A percentile compares a stretch with the other conserved stretches of the same genome.
Evolutionary conservation across 2,113 vertebrate genomes (phyloP).

Genomic region (Pterocles gutturalis): DNA sequence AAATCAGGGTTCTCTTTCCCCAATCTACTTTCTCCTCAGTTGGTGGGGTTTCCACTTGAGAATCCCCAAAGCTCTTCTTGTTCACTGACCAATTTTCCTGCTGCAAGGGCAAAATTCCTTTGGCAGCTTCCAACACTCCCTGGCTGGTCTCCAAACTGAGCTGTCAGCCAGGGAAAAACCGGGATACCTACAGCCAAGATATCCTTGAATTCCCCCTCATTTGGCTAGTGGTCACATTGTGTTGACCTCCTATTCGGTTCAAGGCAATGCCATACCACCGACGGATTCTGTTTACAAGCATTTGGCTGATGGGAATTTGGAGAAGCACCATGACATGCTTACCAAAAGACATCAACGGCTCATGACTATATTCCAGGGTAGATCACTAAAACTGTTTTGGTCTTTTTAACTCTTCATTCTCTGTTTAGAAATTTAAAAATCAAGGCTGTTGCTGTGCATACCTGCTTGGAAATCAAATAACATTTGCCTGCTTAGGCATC

Average conservation of each 20-base stretch:
- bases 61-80: background rate
- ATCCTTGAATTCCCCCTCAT: background rate
- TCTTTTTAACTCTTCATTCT: background rate
- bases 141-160: background rate
- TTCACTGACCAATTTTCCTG: background rate
- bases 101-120: background rate
- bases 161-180: background rate
- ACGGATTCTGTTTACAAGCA: background rate
- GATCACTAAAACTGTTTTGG: too few relatives aligned
- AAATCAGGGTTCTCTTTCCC: background rate
- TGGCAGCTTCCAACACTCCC: background rate
- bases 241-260: rapidly evolving
- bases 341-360: background rate
- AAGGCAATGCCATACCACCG: rapidly evolving
- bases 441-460: background rate
- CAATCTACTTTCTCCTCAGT: background rate
- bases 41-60: rapidly evolving
- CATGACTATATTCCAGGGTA: rapidly evolving
- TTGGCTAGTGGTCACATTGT: rapidly evolving
- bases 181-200: background rate
- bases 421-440: background rate
- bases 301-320: background rate
- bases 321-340: rapidly evolving
- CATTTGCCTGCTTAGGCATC: background rate
- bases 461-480: background rate